Percentiles rank a stretch among this genome's conserved stretches.
Evolutionary conservation across 2,797 vertebrate genomes (phyloP).

Genomic region (Rhadinocentrus ornatus): DNA sequence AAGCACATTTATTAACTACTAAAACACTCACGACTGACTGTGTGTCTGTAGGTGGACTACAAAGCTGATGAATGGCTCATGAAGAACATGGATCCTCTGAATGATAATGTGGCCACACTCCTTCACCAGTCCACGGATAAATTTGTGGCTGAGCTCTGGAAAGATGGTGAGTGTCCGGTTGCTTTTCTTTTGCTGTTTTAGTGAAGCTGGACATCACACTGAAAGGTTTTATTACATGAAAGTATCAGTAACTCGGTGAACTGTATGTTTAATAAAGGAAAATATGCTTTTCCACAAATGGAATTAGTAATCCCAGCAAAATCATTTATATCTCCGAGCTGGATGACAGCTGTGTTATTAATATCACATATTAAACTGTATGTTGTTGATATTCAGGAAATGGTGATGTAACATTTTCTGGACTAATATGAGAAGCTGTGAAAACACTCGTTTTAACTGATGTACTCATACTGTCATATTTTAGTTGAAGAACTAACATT

Average conservation of each 20-base stretch:
- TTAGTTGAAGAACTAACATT: constrained; percentile 31
- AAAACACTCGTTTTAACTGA: constrained; percentile 19
- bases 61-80: constrained; percentile 98
- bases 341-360: neutral
- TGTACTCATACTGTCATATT: constrained; percentile 4
- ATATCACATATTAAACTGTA: neutral
- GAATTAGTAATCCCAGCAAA: no score
- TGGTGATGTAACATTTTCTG: constrained; percentile 19
- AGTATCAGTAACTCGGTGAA: neutral
- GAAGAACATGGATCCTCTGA: constrained; percentile 99
- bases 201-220: neutral
- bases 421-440: constrained; percentile 17
- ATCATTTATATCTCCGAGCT: neutral
- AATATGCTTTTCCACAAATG: no score
- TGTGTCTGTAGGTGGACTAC: constrained; percentile 90
- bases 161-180: constrained; percentile 86
- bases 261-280: no score
- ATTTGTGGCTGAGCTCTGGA: constrained; percentile 97
- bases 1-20: neutral
- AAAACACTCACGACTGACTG: neutral
- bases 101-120: constrained; percentile 94
- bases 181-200: neutral
- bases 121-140: constrained; percentile 97
- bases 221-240: neutral
- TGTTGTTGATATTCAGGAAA: neutral